Conservation (phyloP, 2,888 invertebrate species). For the Diarsia mendica region DNA sequence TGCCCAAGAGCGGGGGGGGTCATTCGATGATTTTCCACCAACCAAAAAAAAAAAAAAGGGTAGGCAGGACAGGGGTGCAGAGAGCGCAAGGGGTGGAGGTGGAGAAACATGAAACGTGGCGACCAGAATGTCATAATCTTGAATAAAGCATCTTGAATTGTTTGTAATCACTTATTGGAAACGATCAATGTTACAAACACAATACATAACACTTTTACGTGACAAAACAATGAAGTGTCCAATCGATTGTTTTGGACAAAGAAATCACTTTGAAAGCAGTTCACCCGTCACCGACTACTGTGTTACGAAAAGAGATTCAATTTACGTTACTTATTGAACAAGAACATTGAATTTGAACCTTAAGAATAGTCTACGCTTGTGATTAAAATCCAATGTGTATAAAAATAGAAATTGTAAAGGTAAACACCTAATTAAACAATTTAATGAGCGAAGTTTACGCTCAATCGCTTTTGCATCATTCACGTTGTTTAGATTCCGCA, state of each 20-base stretch:
- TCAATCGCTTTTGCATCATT: constrained; percentile 59
- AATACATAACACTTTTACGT: constrained; percentile 35
- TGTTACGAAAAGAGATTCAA: constrained; percentile 32
- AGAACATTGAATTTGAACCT: constrained; percentile 28
- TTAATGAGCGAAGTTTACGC: constrained; percentile 57
- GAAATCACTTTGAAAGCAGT: constrained; percentile 44
- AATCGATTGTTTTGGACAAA: constrained; percentile 54
- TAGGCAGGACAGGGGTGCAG: not conserved
- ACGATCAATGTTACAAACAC: constrained; percentile 15
- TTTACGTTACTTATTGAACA: constrained; percentile 7
- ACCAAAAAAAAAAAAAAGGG: no score
- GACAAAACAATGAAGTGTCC: constrained; percentile 50
- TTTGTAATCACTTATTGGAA: constrained; percentile 8
- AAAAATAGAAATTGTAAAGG: constrained; percentile 22
- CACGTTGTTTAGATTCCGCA: constrained; percentile 57
- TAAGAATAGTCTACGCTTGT: not conserved
- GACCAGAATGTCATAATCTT: not conserved
- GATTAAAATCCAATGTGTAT: constrained; percentile 21
- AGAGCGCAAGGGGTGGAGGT: not conserved
- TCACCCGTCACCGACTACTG: constrained; percentile 5
- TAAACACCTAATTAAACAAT: constrained; percentile 50
- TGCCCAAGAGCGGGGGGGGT: no score
- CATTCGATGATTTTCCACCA: no score
- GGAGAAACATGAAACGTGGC: not conserved
- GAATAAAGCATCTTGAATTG: not conserved